phyloP scores from a whole-genome alignment of 1,140 invertebrate genomes.

The Drosophila lowei region DNA sequence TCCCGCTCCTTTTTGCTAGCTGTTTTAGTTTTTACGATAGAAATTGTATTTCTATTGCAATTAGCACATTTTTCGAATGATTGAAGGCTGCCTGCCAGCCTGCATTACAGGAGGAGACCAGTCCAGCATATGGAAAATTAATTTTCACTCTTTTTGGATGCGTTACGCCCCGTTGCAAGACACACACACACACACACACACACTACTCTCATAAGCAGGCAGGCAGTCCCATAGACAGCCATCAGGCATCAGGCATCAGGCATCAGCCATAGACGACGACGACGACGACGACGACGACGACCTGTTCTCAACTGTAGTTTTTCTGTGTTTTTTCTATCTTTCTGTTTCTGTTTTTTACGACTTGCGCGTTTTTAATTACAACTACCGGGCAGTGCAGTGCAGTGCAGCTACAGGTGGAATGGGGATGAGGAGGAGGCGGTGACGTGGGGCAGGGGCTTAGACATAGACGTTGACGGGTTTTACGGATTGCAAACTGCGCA shows the following conservation, averaged over 20 bases:
- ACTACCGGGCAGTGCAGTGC: slow-evolving; percentile 53
- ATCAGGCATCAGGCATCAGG: too few species aligned
- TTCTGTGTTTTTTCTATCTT: slow-evolving; percentile 48
- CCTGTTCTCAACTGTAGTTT: slow-evolving; percentile 58
- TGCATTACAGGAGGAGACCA: slow-evolving; percentile 12
- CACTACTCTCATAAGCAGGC: not conserved
- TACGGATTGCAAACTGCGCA: slow-evolving; percentile 50
- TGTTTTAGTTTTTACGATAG: slow-evolving; percentile 59
- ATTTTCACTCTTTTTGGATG: slow-evolving; percentile 59
- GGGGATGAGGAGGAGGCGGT: slow-evolving; percentile 16
- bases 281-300: slow-evolving; percentile 1
- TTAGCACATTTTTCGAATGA: slow-evolving; percentile 73
- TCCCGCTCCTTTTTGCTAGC: not conserved
- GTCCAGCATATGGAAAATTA: slow-evolving; percentile 68
- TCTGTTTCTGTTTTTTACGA: slow-evolving; percentile 67
- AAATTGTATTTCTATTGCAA: slow-evolving; percentile 79
- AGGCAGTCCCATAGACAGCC: slow-evolving; percentile 23
- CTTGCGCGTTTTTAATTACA: slow-evolving; percentile 78
- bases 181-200: slow-evolving; percentile 28
- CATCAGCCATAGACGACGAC: slow-evolving; percentile 3
- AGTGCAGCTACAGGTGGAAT: slow-evolving; percentile 1
- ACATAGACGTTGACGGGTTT: slow-evolving; percentile 51
- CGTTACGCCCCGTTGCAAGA: slow-evolving; percentile 62
- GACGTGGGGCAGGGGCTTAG: too few species aligned
- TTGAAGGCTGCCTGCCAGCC: slow-evolving; percentile 57